These are phyloP conservation scores for Meteorus sp. DNA, from an alignment of 1,140 invertebrate genomes.

Conservation along the genomic window DNA sequence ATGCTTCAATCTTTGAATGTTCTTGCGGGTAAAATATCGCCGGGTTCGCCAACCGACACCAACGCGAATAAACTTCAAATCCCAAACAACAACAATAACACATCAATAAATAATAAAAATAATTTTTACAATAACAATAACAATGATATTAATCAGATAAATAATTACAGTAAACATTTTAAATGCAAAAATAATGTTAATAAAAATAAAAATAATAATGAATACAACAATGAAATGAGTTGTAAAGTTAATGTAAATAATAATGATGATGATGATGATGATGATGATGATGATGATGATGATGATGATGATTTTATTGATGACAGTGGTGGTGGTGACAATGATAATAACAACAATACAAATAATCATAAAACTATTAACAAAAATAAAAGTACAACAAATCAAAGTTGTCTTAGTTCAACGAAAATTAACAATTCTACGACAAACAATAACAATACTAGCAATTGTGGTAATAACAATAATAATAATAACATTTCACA, in stretches of 20 bases:
- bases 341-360: conserved; percentile 25
- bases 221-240: conserved; percentile 38
- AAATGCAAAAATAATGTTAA: conserved; percentile 61
- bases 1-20: conserved; percentile 80
- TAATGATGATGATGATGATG: conserved; percentile 43
- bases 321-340: background rate
- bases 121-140: conserved; percentile 39
- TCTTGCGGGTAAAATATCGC: conserved; percentile 79
- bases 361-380: conserved; percentile 9
- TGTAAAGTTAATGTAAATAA: conserved; percentile 49
- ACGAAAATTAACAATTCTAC: background rate
- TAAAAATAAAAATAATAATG: conserved; percentile 38
- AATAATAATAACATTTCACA: conserved; percentile 56
- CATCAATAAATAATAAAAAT: too few relatives aligned
- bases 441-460: conserved; percentile 25
- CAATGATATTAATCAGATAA: conserved; percentile 12
- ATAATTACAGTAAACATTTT: background rate
- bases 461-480: conserved; percentile 11
- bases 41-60: conserved; percentile 62
- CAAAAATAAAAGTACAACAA: background rate
- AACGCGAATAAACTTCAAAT: conserved; percentile 57
- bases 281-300: background rate
- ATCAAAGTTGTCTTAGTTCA: too few relatives aligned
- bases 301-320: background rate
- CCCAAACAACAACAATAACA: conserved; percentile 63